Percentiles rank a stretch among this genome's conserved stretches.
Evolutionary conservation across 2,113 vertebrate genomes (phyloP).

Genomic region (Xenus cinereus): DNA sequence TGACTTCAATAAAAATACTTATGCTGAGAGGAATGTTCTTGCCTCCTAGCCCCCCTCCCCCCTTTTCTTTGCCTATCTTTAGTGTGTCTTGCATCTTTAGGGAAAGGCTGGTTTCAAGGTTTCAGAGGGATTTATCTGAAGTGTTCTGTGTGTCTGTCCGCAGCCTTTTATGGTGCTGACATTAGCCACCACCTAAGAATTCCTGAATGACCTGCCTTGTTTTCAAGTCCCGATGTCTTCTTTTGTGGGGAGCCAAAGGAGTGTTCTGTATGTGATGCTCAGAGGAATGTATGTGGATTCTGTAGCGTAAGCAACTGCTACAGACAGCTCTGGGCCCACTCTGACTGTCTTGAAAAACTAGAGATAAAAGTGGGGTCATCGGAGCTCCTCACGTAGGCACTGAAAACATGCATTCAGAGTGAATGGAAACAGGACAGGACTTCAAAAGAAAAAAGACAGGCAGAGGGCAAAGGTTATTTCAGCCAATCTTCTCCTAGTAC

Average conservation of each 20-base stretch:
- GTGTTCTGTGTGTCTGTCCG: neutral
- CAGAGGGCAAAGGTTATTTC: slow-evolving; percentile 60
- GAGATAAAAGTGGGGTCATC: slow-evolving; percentile 52
- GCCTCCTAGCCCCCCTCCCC: neutral
- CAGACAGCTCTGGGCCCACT: neutral
- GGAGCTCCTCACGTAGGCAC: slow-evolving; percentile 26
- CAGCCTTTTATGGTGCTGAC: slow-evolving; percentile 30
- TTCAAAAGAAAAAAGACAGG: slow-evolving; percentile 55
- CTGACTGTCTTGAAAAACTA: neutral
- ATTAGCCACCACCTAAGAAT: slow-evolving; percentile 28
- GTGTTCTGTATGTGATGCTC: slow-evolving; percentile 18
- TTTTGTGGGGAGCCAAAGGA: neutral
- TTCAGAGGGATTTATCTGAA: slow-evolving; percentile 45
- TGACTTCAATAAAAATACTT: neutral
- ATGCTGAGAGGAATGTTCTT: neutral
- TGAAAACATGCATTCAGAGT: slow-evolving; percentile 15
- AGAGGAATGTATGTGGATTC: slow-evolving; percentile 43
- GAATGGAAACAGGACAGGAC: slow-evolving; percentile 53
- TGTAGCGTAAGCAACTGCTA: neutral
- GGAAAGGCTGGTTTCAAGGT: neutral
- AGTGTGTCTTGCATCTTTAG: neutral
- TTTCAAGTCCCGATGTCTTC: neutral
- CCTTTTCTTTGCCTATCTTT: neutral
- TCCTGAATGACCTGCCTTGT: slow-evolving; percentile 7
- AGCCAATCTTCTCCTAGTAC: slow-evolving; percentile 20